Evolutionary conservation across 1,140 invertebrate species (phyloP).

Genomic region (Caenorhabditis latens): DNA sequence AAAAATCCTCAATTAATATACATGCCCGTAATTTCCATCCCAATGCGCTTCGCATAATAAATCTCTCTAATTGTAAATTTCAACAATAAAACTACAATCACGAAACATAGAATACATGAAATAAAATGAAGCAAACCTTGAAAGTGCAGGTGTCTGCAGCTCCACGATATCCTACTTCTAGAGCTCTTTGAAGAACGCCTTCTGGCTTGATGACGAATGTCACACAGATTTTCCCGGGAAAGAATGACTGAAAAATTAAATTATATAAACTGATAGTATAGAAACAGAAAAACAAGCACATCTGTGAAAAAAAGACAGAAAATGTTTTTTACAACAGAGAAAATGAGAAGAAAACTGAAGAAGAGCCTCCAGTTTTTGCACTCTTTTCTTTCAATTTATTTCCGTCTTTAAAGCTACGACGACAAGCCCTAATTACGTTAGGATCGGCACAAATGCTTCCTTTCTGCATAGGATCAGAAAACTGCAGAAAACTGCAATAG

Average conservation of each 20-base stretch:
- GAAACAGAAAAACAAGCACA: constrained; percentile 57
- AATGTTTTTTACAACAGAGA: neutral
- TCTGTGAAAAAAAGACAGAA: constrained; percentile 10
- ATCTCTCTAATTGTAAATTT: neutral
- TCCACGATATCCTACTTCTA: constrained; percentile 93
- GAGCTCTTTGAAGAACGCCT: constrained; percentile 92
- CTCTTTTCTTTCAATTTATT: constrained; percentile 52
- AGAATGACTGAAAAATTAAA: constrained; percentile 85
- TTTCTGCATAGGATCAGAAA: neutral
- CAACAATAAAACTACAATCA: neutral
- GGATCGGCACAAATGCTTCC: constrained; percentile 13
- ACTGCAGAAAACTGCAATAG: neutral
- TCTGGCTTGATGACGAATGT: constrained; percentile 91
- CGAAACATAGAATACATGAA: neutral
- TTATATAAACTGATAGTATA: constrained; percentile 57
- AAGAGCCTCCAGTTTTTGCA: constrained; percentile 36
- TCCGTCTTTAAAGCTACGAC: constrained; percentile 6
- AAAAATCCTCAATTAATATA: constrained; percentile 19
- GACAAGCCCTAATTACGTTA: constrained; percentile 34
- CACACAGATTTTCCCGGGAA: constrained; percentile 91
- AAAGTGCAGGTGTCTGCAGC: constrained; percentile 95
- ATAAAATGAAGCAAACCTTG: constrained; percentile 82
- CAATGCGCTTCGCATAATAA: constrained; percentile 31
- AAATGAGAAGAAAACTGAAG: neutral
- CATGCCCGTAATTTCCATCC: constrained; percentile 15